Base-by-base conservation (phyloP, 2,797 vertebrate genomes). In the Lutjanus campechanus region DNA sequence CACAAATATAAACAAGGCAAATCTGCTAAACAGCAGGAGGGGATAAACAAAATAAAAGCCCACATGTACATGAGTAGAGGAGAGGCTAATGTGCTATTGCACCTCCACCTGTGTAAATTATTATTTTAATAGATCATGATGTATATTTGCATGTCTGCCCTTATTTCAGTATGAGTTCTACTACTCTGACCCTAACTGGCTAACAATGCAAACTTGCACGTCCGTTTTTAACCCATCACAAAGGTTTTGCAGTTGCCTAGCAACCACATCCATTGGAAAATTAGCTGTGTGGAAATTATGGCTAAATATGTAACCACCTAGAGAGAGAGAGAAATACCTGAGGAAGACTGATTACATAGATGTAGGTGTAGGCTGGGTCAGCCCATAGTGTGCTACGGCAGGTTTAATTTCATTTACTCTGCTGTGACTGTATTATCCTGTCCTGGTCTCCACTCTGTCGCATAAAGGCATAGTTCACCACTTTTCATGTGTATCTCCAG, bases 181-280 rank as follows among this genome's bases (percentile, higher is more conserved):
- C 64, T 22, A 68, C 51, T 75, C 63, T 77, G 72, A 86, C 74
- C 80, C 9, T 40, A 59, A 58, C 53, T 54, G 62, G 46, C 29
- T 58, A 63, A 74, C 67, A 83, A 61, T 81, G 68, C n/a, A 86
- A 77, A 80, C 68, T 63, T 69, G 69, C 64, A 79, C 59, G 72
- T 59, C 62, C 36, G 29, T 54, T 82, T 80, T 89, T 83, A 86
- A 86, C 25, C 63, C 62, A n/a, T 66, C 19, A 68, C 70, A 87
- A 81, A 76, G 84, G 71, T 19, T 81, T 73, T 77, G 20, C 65
- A 89, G 91, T 91, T 74, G 77, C 85, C 53, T 86, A 83, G 89
- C 90, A 91, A 92, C 85, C 50, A 44, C 47, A 85, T 86, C 69
- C 55, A 79, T 73, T 9, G 44, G 68, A 63, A 79, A 88, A 88